Evolutionary conservation across 2,888 invertebrate species (phyloP), one percentile per base, ranked within the genome.

Genomic region (Leptothorax acervorum): DNA sequence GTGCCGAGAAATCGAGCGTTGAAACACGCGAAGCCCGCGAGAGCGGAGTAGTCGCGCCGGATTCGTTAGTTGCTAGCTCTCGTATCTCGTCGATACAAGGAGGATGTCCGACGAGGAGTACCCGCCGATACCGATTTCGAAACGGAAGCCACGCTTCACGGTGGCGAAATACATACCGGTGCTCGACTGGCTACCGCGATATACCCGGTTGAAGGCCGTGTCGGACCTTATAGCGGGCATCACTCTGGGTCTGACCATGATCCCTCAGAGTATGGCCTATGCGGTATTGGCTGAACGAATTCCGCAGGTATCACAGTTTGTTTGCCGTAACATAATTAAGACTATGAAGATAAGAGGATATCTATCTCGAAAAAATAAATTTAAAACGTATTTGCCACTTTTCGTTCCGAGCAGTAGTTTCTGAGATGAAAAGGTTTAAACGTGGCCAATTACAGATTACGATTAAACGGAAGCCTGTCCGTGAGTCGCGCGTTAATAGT

Each of bases 231-330:
- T 99, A 89, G 98, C 99, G 18, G 99, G 99, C 55, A 93, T 98
- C 70, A 98, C 99, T 1, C 96, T 99, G 12, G 99, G 98, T 0
- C 95, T 99, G 76, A 99, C 98, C 5, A 97, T 99, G 93, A 98
- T 99, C 91, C 99, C 99, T 6, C 99, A 99, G 95, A 98, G 98
- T 91, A 97, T 99, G 91, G 99, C 99, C 18, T 98, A 99, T 95
- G 98, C 99, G 55, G 96, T 97, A 71, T 95, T 99, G 68, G 99
- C 99, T 15, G 97, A 97, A 68, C 95, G 99, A 76, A 97, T 97
- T 28, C 97, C 98, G 45, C 98, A 98, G 95, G 96, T 96, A 93
- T 74, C 0, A 15, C 23, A 63, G 6, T 23, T 55, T 11, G 9
- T 39, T 60, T 9, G 1, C 9, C 3, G 9, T 51, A 51, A 15